A percentile compares a stretch with the other conserved stretches of the same genome.
Evolutionary conservation across 1,140 invertebrate species (phyloP).

Genomic region (Penaeus japonicus): DNA sequence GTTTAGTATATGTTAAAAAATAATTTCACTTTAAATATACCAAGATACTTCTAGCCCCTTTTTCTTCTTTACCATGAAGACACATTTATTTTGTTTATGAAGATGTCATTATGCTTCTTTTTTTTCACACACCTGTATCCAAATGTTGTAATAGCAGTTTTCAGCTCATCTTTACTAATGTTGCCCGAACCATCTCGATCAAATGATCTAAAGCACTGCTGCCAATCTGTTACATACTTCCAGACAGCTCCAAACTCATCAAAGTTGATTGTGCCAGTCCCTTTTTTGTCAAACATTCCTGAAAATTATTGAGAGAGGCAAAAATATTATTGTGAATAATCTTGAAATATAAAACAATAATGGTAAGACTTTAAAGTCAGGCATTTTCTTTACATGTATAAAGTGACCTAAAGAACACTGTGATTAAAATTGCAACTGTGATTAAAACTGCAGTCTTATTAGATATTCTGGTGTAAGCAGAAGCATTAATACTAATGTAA

Average conservation of each 20-base stretch:
- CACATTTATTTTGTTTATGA: too few relatives aligned
- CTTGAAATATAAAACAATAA: too few relatives aligned
- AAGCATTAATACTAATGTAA: too few relatives aligned
- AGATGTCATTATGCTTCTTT: not conserved
- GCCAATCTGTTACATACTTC: conserved; percentile 96
- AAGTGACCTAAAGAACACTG: too few relatives aligned
- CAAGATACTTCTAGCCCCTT: not conserved
- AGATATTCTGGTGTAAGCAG: too few relatives aligned
- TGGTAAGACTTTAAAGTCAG: too few relatives aligned
- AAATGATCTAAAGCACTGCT: conserved; percentile 92
- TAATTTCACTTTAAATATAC: too few relatives aligned
- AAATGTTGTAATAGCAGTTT: conserved; percentile 88
- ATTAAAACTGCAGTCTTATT: too few relatives aligned
- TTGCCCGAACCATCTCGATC: conserved; percentile 95
- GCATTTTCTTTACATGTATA: too few relatives aligned
- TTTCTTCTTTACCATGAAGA: too few relatives aligned
- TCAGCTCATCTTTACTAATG: conserved; percentile 90
- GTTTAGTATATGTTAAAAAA: too few relatives aligned
- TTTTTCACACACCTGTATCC: conserved; percentile 73
- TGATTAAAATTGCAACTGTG: too few relatives aligned
- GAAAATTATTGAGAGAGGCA: conserved; percentile 57
- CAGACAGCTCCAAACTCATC: conserved; percentile 94
- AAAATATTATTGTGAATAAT: not conserved
- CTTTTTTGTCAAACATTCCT: conserved; percentile 98
- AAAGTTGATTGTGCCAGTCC: conserved; percentile 89